phyloP scores from a whole-genome alignment of 2,113 vertebrate genomes.

The Syrrhaptes paradoxus region DNA sequence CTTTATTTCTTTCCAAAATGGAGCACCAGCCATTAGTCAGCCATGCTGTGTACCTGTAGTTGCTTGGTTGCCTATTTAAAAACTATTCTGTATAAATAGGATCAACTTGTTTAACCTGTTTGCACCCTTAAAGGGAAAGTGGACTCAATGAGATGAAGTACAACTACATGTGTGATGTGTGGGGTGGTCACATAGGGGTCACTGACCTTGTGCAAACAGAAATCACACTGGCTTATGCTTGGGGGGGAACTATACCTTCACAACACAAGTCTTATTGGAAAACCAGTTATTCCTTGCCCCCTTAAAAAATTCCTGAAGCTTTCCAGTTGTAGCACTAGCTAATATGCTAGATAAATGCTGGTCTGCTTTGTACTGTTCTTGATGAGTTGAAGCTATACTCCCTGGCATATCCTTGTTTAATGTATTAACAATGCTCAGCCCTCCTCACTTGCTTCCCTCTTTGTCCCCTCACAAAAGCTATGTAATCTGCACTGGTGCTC shows the following conservation, averaged over 20 bases:
- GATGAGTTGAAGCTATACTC: neutral
- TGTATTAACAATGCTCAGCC: neutral
- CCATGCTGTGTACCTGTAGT: neutral
- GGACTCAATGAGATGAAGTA: neutral
- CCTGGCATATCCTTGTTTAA: neutral
- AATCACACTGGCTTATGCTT: neutral
- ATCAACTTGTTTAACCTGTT: neutral
- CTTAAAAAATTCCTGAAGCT: neutral
- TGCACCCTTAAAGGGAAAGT: neutral
- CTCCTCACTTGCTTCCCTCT: neutral
- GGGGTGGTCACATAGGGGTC: fast-evolving
- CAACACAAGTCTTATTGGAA: neutral
- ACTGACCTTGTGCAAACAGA: neutral
- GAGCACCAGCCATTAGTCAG: neutral
- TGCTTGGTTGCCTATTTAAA: neutral
- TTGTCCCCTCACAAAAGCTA: neutral
- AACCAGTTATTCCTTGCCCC: neutral
- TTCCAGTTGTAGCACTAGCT: neutral
- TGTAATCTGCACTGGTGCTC: fast-evolving
- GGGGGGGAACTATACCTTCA: neutral
- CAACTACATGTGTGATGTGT: neutral
- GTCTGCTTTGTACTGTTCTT: neutral
- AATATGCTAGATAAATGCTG: neutral
- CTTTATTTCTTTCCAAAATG: neutral
- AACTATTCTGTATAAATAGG: neutral